These are phyloP conservation scores for Paradoxurus hermaphroditus DNA, from an alignment of 2,113 vertebrate genomes.

Conservation along the genomic window DNA sequence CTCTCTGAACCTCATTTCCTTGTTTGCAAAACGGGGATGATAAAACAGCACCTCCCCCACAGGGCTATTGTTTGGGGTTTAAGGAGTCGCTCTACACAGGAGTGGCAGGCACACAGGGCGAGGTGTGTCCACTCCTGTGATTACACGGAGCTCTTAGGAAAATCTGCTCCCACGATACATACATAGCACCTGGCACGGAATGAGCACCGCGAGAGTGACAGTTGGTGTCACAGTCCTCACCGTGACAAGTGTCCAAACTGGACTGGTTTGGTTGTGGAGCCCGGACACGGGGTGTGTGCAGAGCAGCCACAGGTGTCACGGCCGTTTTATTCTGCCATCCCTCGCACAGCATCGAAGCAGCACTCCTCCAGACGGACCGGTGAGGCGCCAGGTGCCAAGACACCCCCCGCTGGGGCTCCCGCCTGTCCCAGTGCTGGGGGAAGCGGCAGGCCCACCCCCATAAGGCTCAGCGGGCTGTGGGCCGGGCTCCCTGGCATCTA, in stretches of 20 bases:
- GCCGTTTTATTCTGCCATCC: no score
- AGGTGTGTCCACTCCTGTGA: accelerated
- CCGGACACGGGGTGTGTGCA: not conserved
- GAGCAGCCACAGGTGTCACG: accelerated
- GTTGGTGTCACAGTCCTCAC: accelerated
- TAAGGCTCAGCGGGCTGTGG: accelerated
- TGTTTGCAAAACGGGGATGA: not conserved
- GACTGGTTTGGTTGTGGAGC: not conserved
- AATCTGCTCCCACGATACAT: accelerated
- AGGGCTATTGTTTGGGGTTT: not conserved
- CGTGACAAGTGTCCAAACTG: not conserved
- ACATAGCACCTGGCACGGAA: not conserved
- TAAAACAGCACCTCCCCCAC: accelerated
- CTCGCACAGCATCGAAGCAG: not conserved
- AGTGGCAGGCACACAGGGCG: accelerated
- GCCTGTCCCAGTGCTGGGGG: constrained; percentile 30
- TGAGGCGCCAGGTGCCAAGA: not conserved
- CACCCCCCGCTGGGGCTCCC: not conserved
- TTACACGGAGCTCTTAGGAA: not conserved
- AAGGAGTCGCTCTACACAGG: accelerated
- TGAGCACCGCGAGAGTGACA: accelerated
- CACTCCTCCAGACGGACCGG: not conserved
- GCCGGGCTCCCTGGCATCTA: not conserved
- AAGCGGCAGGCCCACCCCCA: not conserved
- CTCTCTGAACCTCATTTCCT: not conserved